Conservation (phyloP, 2,113 vertebrate genomes). For the Vulpes lagopus region DNA sequence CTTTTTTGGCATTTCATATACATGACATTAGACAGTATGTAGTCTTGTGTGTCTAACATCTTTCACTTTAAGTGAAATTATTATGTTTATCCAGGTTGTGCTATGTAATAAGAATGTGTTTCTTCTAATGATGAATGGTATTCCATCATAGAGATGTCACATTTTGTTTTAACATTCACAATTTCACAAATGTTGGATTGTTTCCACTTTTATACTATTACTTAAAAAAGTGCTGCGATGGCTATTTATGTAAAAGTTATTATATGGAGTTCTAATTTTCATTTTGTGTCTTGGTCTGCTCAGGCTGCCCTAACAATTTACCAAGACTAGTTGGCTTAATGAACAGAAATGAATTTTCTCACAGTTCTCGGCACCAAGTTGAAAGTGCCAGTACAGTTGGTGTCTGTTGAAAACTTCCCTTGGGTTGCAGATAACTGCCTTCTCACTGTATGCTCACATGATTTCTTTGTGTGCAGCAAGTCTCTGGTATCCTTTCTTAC, state of each 20-base stretch:
- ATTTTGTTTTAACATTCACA: background rate
- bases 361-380: background rate
- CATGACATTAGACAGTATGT: background rate
- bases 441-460: background rate
- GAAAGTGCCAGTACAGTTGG: too few relatives aligned
- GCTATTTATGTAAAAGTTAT: background rate
- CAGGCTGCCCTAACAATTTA: background rate
- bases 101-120: background rate
- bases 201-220: background rate
- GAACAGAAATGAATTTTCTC: background rate
- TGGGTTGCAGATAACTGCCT: background rate
- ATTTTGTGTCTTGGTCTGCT: background rate
- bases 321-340: background rate
- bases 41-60: background rate
- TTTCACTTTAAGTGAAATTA: conserved; percentile 4
- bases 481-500: background rate
- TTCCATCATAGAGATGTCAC: background rate
- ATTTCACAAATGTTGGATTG: background rate
- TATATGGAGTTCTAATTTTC: too few relatives aligned
- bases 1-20: background rate
- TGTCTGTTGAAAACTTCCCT: background rate
- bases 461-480: background rate
- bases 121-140: background rate
- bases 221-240: background rate
- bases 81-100: background rate